Base-by-base conservation (phyloP, 1,140 invertebrate species). In the Musca domestica region DNA sequence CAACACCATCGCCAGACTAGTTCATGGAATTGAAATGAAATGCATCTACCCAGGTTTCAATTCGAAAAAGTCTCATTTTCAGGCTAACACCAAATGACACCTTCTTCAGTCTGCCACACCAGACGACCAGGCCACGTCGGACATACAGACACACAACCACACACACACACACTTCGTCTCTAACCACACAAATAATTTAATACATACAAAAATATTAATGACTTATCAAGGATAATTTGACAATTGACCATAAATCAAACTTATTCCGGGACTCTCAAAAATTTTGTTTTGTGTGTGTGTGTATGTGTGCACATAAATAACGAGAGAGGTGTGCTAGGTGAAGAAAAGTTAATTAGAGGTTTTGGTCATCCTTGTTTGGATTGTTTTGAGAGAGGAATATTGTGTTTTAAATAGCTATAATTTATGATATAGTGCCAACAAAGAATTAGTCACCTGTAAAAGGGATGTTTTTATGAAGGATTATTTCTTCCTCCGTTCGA, bases 191-290 rank as follows among this genome's bases (percentile, higher is more conserved):
- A 27, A 61, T 61, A 61, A 61, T 61, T 61, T 61, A 61, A 61
- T 61, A 61, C 19, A 61, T 23, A 61, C 17, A 61, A 58, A 61
- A 61, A 61, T 61, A 67, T 67, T 67, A 67, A 67, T 67, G 67
- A 67, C 67, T 67, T 67, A 67, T 67, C 67, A 67, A 67, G 67
- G 67, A 67, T 67, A 67, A 67, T 67, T 67, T 67, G 67, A 67
- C 48, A 67, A 48, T 48, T 47, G 46, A 54, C 56, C 41, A 67
- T 67, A 67, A 67, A 67, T 67, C 67, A 67, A 67, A 67, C 41
- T 61, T 61, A 34, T 54, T 61, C 34, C 56, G 34, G 56, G 30
- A n/a, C 34, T 61, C 48, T 10, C 10, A 41, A 41, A 41, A 41
- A 41, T 10, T 5, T n/a, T n/a, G n/a, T n/a, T n/a, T n/a, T n/a